Evolutionary conservation across 2,888 invertebrate genomes (phyloP).

Genomic region (Brachycybe producta): DNA sequence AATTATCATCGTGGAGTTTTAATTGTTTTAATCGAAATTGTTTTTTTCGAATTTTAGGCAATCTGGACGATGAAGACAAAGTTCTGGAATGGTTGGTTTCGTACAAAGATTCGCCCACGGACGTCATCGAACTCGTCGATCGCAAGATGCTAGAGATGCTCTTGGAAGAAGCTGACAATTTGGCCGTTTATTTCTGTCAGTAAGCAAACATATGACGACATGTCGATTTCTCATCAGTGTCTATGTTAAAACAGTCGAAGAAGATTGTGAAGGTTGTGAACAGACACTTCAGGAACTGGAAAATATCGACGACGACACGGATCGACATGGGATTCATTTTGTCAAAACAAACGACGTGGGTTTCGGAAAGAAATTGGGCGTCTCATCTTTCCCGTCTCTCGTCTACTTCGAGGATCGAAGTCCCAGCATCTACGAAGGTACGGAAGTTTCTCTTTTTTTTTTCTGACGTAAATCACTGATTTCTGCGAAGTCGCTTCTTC

Average conservation of each 20-base stretch:
- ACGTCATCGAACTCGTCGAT: conserved; percentile 82
- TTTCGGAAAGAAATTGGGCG: conserved; percentile 77
- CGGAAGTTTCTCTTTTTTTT: conserved; percentile 34
- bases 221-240: neutral
- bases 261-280: conserved; percentile 65
- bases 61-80: conserved; percentile 80
- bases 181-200: conserved; percentile 85
- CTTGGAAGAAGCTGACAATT: conserved; percentile 77
- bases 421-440: conserved; percentile 89
- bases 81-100: conserved; percentile 81
- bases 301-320: conserved; percentile 53
- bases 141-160: conserved; percentile 76
- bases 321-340: conserved; percentile 82
- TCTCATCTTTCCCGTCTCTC: conserved; percentile 79
- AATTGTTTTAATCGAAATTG: no score
- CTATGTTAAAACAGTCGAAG: conserved; percentile 47
- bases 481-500: neutral
- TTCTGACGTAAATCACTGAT: neutral
- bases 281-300: conserved; percentile 76
- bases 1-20: neutral
- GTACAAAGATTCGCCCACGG: conserved; percentile 66
- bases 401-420: conserved; percentile 88
- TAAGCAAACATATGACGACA: conserved; percentile 18
- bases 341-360: conserved; percentile 84
- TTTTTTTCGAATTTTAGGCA: conserved; percentile 47